A percentile compares a stretch with the other conserved stretches of the same genome.
These are phyloP conservation scores for Pogonognathellus flavescens DNA, from an alignment of 1,140 invertebrate species.

Conservation along the genomic window DNA sequence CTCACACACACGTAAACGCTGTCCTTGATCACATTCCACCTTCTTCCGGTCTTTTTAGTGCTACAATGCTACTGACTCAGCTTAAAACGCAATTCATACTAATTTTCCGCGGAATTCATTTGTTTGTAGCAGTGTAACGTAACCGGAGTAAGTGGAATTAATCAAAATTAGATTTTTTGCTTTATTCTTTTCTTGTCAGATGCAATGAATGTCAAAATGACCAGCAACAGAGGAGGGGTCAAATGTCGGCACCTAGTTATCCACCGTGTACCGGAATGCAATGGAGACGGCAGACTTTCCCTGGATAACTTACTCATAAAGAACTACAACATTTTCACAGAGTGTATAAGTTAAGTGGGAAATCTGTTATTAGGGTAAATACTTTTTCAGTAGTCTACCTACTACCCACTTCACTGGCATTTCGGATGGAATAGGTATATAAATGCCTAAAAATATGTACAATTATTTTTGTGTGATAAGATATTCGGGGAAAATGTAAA, in stretches of 20 bases:
- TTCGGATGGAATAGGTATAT: too few relatives aligned
- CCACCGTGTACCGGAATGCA: neutral
- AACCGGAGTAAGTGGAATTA: neutral
- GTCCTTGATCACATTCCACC: slow-evolving; percentile 31
- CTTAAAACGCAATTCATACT: slow-evolving; percentile 2
- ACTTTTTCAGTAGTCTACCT: too few relatives aligned
- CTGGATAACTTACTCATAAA: too few relatives aligned
- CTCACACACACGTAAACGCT: neutral
- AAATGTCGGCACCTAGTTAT: slow-evolving; percentile 22
- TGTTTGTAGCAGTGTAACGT: neutral
- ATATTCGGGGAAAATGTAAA: neutral
- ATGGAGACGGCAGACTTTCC: too few relatives aligned
- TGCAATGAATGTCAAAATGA: neutral
- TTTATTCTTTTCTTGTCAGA: neutral
- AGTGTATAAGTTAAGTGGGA: too few relatives aligned
- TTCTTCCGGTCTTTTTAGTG: neutral
- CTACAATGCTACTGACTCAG: neutral
- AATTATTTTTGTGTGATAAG: neutral
- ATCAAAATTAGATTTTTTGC: neutral
- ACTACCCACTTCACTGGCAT: too few relatives aligned
- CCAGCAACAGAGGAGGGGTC: neutral
- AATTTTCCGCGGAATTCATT: slow-evolving; percentile 3
- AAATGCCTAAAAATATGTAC: too few relatives aligned
- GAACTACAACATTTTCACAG: too few relatives aligned
- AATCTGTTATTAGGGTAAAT: too few relatives aligned